Percentiles rank a stretch among this genome's conserved stretches.
Conservation (phyloP, 2,797 vertebrate species). For the Danio choprae region DNA sequence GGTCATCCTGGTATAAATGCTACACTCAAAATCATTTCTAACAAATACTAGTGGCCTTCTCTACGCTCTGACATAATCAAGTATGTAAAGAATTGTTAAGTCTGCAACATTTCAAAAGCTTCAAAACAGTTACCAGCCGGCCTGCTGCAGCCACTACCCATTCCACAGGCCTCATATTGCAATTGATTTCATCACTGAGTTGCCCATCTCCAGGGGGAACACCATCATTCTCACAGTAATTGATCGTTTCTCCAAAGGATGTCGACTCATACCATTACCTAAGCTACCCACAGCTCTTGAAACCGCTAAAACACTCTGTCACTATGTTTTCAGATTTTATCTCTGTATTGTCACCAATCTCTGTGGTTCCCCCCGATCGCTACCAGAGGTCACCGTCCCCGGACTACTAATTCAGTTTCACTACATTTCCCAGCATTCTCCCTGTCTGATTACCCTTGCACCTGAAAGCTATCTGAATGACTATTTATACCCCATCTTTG, state of each 20-base stretch:
- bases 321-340: not conserved
- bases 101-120: not conserved
- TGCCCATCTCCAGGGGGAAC: not conserved
- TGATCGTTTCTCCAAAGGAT: not conserved
- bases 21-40: not conserved
- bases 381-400: no score
- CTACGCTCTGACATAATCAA: not conserved
- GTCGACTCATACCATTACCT: not conserved
- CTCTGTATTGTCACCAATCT: no score
- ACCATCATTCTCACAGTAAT: not conserved
- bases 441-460: no score
- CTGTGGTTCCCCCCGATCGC: no score
- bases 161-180: not conserved
- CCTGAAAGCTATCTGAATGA: no score
- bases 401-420: no score
- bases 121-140: not conserved
- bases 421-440: no score
- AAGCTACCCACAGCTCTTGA: not conserved
- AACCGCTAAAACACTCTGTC: no score
- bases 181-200: constrained; percentile 1
- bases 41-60: not conserved
- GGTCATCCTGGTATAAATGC: not conserved
- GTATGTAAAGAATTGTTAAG: not conserved
- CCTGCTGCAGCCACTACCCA: not conserved
- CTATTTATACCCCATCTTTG: no score